Base-by-base conservation (phyloP, 1,140 invertebrate genomes). In the Zelostemma sp. region DNA sequence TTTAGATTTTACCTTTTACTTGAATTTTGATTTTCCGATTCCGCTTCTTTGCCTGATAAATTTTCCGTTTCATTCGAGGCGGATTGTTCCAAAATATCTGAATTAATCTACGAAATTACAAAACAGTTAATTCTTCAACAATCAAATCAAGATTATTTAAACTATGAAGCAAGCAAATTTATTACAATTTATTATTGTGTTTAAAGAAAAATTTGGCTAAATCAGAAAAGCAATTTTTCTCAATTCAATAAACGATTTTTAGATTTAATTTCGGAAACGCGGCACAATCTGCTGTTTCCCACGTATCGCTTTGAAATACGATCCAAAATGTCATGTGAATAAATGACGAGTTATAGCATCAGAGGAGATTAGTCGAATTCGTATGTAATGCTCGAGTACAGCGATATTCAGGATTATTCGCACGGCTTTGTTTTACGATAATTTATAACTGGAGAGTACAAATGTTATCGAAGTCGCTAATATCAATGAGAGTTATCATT, bases 231-330 rank as follows among this genome's bases (percentile, higher is more conserved):
- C n/a, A n/a, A n/a, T n/a, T n/a, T n/a, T n/a, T n/a, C n/a, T n/a
- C n/a, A n/a, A n/a, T n/a, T n/a, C n/a, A n/a, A n/a, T n/a, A n/a
- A n/a, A n/a, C n/a, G n/a, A n/a, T n/a, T 38, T 38, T 38, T 38
- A 38, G 40, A 43, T 15, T 17, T 43, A 3, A 43, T 43, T 14
- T 43, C 1, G 1, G 11, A n/a, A 6, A 35, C 25, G 25, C 3
- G 25, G 8, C 57, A 38, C 66, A 62, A 54, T 17, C 16, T 59
- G 54, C 14, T 8, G 16, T 58, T 68, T 68, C 66, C 59, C 66
- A 68, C 66, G 48, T 59, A 38, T 6, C 33, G 54, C 59, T 62
- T 68, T 68, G 66, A 68, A 62, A 68, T 62, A 63, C 43, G 58
- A 68, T 68, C 40, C 16, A 21, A 6, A 45, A 51, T 55, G 49